A percentile compares a stretch with the other conserved stretches of the same genome.
phyloP scores from a whole-genome alignment of 53 echinoderm and acorn worm genomes.

The Paelopatides confundens region DNA sequence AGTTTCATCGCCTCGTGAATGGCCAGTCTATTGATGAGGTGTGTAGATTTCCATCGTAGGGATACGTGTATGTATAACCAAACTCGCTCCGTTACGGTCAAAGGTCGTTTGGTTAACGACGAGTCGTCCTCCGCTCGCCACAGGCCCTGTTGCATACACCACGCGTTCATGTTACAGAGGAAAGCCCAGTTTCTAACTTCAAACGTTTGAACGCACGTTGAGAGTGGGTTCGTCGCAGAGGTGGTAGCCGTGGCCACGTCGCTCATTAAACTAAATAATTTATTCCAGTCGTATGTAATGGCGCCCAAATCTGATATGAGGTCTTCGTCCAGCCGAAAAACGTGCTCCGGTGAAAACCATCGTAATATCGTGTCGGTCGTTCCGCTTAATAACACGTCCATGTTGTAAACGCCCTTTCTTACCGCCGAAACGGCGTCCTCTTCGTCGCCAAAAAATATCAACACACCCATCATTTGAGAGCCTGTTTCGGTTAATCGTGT shows the following conservation, averaged over 20 bases:
- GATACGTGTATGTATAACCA: not conserved
- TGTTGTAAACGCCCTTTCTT: not conserved
- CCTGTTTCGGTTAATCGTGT: not conserved
- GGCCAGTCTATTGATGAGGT: not conserved
- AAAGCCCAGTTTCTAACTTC: not conserved
- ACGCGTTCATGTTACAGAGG: no score
- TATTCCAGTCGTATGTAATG: not conserved
- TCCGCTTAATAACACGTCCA: not conserved
- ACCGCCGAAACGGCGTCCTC: not conserved
- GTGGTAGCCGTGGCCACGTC: not conserved
- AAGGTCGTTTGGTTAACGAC: no score
- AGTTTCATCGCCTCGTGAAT: not conserved
- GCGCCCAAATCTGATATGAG: no score
- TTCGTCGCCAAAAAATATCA: not conserved
- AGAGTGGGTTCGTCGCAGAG: not conserved
- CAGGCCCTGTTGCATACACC: no score
- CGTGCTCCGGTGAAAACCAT: no score
- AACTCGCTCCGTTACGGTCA: not conserved
- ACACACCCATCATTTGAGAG: not conserved
- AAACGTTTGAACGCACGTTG: not conserved
- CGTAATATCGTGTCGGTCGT: not conserved
- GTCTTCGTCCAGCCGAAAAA: no score
- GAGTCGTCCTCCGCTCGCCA: no score
- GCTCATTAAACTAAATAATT: not conserved
- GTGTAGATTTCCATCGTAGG: not conserved